These are phyloP conservation scores for Hymenochirus boettgeri DNA, from an alignment of 2,113 vertebrate genomes.

Conservation along the genomic window DNA sequence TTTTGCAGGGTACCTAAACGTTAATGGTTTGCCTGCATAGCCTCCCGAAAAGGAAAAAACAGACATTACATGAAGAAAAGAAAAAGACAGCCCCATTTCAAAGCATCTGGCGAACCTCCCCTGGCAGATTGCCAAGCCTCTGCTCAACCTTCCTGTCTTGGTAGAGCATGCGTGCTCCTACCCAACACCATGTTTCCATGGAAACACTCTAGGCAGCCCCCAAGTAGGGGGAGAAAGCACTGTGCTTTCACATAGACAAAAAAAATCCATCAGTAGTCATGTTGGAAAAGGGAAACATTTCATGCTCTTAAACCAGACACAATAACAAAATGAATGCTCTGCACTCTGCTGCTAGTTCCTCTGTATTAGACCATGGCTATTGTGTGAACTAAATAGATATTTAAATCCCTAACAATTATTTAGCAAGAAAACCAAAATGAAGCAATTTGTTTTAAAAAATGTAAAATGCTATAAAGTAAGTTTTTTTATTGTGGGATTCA, in stretches of 20 bases:
- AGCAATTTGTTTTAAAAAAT: too few species aligned
- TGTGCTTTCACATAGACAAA: conserved; percentile 30
- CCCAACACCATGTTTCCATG: conserved; percentile 67
- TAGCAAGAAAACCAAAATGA: too few species aligned
- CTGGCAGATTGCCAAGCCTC: conserved; percentile 73
- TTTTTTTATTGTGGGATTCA: too few species aligned
- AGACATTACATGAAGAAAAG: conserved; percentile 68
- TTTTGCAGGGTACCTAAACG: conserved; percentile 57
- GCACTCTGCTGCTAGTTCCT: background rate
- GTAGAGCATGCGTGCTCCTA: conserved; percentile 62
- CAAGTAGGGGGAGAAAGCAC: conserved; percentile 47
- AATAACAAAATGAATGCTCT: background rate
- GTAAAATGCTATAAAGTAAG: too few species aligned
- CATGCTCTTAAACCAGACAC: conserved; percentile 17
- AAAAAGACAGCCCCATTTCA: conserved; percentile 67
- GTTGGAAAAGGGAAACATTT: conserved; percentile 9
- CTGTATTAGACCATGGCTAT: background rate
- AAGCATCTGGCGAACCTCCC: conserved; percentile 71
- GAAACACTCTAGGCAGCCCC: conserved; percentile 71
- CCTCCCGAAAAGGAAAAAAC: conserved; percentile 57
- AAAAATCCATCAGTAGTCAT: conserved; percentile 24
- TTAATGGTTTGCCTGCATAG: conserved; percentile 67
- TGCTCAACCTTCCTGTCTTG: conserved; percentile 62
- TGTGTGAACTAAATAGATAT: too few species aligned
- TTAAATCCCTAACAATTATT: too few species aligned